phyloP scores from a whole-genome alignment of 2,113 vertebrate species.

The Brienomyrus brachyistius region DNA sequence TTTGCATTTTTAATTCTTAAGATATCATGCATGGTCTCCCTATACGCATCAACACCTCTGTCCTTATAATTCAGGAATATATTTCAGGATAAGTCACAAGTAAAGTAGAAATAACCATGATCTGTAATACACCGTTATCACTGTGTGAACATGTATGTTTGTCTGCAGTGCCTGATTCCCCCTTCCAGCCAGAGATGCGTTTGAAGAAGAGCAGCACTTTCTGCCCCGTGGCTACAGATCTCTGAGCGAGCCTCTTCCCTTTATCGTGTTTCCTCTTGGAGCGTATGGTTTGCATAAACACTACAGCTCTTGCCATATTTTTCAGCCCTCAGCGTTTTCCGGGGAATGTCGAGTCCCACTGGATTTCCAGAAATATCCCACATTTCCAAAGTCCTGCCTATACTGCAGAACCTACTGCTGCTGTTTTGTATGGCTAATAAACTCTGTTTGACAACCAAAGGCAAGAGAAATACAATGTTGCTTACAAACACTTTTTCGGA shows the following conservation, averaged over 20 bases:
- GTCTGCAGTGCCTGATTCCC: not conserved
- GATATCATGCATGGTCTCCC: not conserved
- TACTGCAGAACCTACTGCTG: slow-evolving; percentile 49
- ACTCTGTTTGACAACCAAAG: slow-evolving; percentile 22
- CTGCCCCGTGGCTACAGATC: slow-evolving; percentile 31
- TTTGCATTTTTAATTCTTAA: not conserved
- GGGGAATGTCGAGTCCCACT: slow-evolving; percentile 48
- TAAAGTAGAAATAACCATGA: not conserved
- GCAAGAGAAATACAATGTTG: slow-evolving; percentile 33
- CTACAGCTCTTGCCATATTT: slow-evolving; percentile 50
- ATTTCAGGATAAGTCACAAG: not conserved
- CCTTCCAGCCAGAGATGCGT: not conserved
- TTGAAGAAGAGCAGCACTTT: not conserved
- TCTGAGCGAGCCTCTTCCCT: slow-evolving; percentile 34
- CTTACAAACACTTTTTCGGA: slow-evolving; percentile 32
- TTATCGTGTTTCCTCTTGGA: slow-evolving; percentile 45
- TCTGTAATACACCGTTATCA: not conserved
- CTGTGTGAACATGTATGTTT: not conserved
- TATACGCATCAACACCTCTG: slow-evolving; percentile 34
- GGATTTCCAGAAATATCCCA: slow-evolving; percentile 61
- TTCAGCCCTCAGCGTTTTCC: slow-evolving; percentile 66
- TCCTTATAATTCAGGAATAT: slow-evolving; percentile 40
- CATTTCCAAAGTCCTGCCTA: slow-evolving; percentile 45
- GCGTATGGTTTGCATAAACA: slow-evolving; percentile 59
- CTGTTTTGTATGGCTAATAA: slow-evolving; percentile 51